Conservation (phyloP, 2,113 vertebrate species). For the Phrynosoma platyrhinos region DNA sequence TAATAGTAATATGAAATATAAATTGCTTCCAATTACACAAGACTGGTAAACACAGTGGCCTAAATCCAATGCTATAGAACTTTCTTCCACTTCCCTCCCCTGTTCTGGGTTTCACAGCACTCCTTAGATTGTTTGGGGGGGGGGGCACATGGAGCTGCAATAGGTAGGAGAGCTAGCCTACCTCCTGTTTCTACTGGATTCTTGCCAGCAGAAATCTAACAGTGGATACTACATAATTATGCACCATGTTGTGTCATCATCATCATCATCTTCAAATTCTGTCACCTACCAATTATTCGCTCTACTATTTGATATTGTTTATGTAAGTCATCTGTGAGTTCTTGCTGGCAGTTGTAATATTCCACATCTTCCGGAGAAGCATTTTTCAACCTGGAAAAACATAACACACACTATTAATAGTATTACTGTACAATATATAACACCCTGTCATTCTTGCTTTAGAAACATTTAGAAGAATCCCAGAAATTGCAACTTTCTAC, state of each 20-base stretch:
- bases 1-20: not conserved
- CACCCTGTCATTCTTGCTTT: not conserved
- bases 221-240: not conserved
- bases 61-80: too few relatives aligned
- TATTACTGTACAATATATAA: not conserved
- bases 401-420: slow-evolving; percentile 25
- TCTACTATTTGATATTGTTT: slow-evolving; percentile 98
- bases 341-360: slow-evolving; percentile 97
- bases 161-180: not conserved
- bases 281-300: slow-evolving; percentile 91
- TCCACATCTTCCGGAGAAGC: slow-evolving; percentile 99
- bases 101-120: not conserved
- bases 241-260: not conserved
- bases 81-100: too few relatives aligned
- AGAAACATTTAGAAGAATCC: not conserved
- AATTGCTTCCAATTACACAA: not conserved
- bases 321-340: slow-evolving; percentile 95
- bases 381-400: slow-evolving; percentile 87
- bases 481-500: not conserved
- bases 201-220: not conserved
- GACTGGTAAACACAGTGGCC: not conserved
- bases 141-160: not conserved
- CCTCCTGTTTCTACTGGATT: not conserved
- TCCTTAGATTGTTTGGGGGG: not conserved
- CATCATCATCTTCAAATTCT: not conserved